phyloP scores from a whole-genome alignment of 2,888 invertebrate species.

The Germaria angustata region DNA sequence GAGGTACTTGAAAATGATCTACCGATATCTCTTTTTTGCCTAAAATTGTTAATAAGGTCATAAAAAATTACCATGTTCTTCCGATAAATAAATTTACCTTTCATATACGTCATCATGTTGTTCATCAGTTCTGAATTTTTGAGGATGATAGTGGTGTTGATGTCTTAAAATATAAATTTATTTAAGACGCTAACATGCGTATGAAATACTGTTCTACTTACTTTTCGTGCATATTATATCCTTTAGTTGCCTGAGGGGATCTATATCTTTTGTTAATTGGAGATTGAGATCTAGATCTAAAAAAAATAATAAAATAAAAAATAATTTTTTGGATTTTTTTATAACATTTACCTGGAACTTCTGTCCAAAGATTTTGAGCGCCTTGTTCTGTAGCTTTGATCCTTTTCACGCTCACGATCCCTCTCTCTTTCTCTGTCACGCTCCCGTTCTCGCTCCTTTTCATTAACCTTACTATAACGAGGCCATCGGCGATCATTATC shows the following conservation, averaged over 20 bases:
- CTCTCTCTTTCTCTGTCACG: conserved; percentile 56
- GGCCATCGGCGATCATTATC: conserved; percentile 64
- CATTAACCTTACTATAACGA: conserved; percentile 54
- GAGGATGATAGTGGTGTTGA: conserved; percentile 54
- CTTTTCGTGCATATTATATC: conserved; percentile 68
- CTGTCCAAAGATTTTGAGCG: conserved; percentile 71
- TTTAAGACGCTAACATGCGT: neutral
- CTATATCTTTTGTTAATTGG: conserved; percentile 71
- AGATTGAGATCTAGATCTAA: conserved; percentile 73
- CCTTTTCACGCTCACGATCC: conserved; percentile 64
- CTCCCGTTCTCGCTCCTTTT: conserved; percentile 69
- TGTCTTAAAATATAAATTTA: conserved; percentile 28
- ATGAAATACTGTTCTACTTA: conserved; percentile 60
- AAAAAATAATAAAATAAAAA: neutral
- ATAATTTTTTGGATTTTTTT: neutral
- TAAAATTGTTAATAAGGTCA: neutral
- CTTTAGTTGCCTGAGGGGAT: conserved; percentile 70
- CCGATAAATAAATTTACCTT: conserved; percentile 32
- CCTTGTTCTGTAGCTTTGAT: conserved; percentile 67
- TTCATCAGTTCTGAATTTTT: conserved; percentile 48
- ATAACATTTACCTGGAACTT: conserved; percentile 69
- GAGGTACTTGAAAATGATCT: conserved; percentile 22
- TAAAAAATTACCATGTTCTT: neutral
- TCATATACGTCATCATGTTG: conserved; percentile 46
- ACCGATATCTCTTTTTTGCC: conserved; percentile 43